A percentile compares a stretch with the other conserved stretches of the same genome.
phyloP scores from a whole-genome alignment of 2,797 vertebrate genomes.

The Rhadinocentrus ornatus region DNA sequence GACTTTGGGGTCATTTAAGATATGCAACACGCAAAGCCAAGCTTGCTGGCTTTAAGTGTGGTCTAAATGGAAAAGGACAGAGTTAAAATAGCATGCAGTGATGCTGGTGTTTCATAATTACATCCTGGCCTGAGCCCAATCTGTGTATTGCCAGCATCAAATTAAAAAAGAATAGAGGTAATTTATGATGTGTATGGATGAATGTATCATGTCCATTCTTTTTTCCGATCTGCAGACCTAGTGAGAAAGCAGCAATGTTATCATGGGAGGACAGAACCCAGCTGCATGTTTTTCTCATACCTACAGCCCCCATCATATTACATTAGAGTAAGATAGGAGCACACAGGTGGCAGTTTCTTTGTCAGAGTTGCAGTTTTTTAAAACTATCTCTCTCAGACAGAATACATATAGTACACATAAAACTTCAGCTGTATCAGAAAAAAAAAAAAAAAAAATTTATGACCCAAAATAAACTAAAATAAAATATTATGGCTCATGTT shows the following conservation, averaged over 20 bases:
- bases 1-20: slow-evolving; percentile 43
- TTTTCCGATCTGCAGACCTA: slow-evolving; percentile 37
- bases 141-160: slow-evolving; percentile 39
- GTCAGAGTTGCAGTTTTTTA: slow-evolving; percentile 16
- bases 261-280: slow-evolving; percentile 35
- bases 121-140: slow-evolving; percentile 54
- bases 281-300: slow-evolving; percentile 48
- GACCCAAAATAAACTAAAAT: too few species aligned
- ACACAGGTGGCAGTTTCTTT: slow-evolving; percentile 53
- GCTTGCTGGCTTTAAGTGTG: slow-evolving; percentile 56
- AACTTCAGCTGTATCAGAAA: not conserved
- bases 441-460: too few species aligned
- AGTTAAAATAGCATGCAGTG: slow-evolving; percentile 74
- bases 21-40: slow-evolving; percentile 17
- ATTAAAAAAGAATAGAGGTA: slow-evolving; percentile 30
- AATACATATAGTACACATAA: slow-evolving; percentile 6
- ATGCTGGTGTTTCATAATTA: slow-evolving; percentile 69
- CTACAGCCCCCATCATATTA: slow-evolving; percentile 40
- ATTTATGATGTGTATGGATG: slow-evolving; percentile 37
- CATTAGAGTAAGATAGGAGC: slow-evolving; percentile 35
- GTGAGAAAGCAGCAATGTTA: slow-evolving; percentile 42
- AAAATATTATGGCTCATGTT: too few species aligned
- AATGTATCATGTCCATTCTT: slow-evolving; percentile 28
- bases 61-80: slow-evolving; percentile 54
- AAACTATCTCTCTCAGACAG: not conserved